These are phyloP conservation scores for Phalanger gymnotis DNA, from an alignment of 2,797 vertebrate species.

Conservation along the genomic window DNA sequence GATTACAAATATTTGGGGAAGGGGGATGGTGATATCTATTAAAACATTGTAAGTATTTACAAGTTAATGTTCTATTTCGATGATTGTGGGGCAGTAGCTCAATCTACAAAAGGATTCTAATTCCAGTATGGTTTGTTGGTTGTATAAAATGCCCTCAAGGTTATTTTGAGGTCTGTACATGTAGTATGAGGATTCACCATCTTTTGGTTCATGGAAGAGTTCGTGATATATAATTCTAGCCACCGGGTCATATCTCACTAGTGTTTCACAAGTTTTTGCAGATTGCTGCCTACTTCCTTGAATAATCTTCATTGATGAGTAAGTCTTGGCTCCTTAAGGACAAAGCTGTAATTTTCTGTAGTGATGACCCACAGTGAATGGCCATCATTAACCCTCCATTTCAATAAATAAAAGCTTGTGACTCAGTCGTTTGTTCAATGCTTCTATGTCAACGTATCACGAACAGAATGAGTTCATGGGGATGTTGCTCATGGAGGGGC, in stretches of 20 bases:
- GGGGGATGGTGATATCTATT: neutral
- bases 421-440: neutral
- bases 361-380: neutral
- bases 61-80: neutral
- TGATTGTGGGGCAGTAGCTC: neutral
- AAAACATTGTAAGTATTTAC: neutral
- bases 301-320: neutral
- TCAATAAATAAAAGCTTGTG: neutral
- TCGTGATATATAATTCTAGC: neutral
- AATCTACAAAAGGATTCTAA: neutral
- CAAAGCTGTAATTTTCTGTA: neutral
- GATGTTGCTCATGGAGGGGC: neutral
- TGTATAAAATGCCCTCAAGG: neutral
- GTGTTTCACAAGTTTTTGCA: neutral
- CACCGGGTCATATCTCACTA: neutral
- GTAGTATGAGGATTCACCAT: neutral
- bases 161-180: neutral
- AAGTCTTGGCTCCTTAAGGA: neutral
- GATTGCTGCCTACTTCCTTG: neutral
- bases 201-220: neutral
- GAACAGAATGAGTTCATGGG: neutral
- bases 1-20: neutral
- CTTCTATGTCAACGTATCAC: neutral
- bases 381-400: neutral
- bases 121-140: neutral